Conservation (phyloP, 2,888 invertebrate genomes). For the Diaprepes abbreviatus region DNA sequence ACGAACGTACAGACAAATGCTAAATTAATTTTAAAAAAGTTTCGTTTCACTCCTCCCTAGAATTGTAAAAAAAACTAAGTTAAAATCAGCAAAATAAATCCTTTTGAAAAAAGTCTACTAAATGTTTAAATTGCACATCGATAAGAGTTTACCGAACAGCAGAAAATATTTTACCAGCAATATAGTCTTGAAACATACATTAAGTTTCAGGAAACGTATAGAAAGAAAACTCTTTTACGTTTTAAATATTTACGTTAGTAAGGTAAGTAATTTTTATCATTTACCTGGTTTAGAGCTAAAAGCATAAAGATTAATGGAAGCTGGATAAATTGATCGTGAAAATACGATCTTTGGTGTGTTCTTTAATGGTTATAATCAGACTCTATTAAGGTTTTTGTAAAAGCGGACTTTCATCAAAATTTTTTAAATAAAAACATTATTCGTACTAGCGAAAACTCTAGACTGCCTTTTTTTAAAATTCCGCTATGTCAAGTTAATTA, state of each 20-base stretch:
- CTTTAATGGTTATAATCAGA: neutral
- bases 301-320: slow-evolving; percentile 12
- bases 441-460: too few relatives aligned
- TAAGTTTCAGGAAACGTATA: neutral
- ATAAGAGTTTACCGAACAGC: neutral
- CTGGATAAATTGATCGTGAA: neutral
- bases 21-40: too few relatives aligned
- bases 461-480: too few relatives aligned
- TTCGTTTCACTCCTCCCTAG: too few relatives aligned
- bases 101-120: too few relatives aligned
- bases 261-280: slow-evolving; percentile 13
- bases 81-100: too few relatives aligned
- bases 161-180: neutral
- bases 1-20: too few relatives aligned
- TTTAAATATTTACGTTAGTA: neutral
- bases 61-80: too few relatives aligned
- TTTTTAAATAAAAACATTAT: too few relatives aligned
- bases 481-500: too few relatives aligned
- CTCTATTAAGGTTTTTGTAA: too few relatives aligned
- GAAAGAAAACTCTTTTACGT: neutral
- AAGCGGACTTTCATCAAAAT: too few relatives aligned
- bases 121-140: neutral
- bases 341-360: neutral
- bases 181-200: neutral
- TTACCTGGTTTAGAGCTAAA: slow-evolving; percentile 12